A percentile compares a stretch with the other conserved stretches of the same genome.
These are phyloP conservation scores for Oligia strigilis DNA, from an alignment of 2,888 invertebrate genomes.

Conservation along the genomic window DNA sequence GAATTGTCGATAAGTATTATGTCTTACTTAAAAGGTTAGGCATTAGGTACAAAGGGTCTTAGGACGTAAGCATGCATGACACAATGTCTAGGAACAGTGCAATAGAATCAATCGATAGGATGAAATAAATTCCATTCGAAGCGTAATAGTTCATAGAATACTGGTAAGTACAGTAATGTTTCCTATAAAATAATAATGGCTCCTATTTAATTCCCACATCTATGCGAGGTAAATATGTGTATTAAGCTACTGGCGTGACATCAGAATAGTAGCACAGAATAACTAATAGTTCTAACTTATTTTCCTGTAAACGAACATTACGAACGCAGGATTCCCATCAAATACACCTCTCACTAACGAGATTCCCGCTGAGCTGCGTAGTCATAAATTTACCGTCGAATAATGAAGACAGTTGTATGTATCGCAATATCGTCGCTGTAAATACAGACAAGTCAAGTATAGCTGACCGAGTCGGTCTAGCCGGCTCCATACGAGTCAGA, in stretches of 20 bases:
- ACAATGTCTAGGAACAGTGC: neutral
- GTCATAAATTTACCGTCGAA: constrained; percentile 74
- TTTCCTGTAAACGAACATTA: constrained; percentile 1
- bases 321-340: constrained; percentile 25
- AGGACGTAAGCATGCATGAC: neutral
- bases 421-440: constrained; percentile 47
- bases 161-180: constrained; percentile 1
- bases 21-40: neutral
- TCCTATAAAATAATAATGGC: neutral
- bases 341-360: constrained; percentile 68
- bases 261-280: neutral
- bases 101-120: constrained; percentile 18
- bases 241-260: constrained; percentile 11
- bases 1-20: constrained; percentile 33
- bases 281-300: neutral
- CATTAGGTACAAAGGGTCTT: neutral
- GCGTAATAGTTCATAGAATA: neutral
- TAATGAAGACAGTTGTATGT: constrained; percentile 63
- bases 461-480: constrained; percentile 72
- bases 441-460: constrained; percentile 48
- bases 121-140: neutral
- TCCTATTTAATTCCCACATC: neutral
- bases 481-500: constrained; percentile 77
- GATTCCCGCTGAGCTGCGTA: constrained; percentile 74
- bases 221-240: constrained; percentile 33